A percentile compares a stretch with the other conserved stretches of the same genome.
Conservation (phyloP, 2,888 invertebrate species). For the Hymenopus coronatus region DNA sequence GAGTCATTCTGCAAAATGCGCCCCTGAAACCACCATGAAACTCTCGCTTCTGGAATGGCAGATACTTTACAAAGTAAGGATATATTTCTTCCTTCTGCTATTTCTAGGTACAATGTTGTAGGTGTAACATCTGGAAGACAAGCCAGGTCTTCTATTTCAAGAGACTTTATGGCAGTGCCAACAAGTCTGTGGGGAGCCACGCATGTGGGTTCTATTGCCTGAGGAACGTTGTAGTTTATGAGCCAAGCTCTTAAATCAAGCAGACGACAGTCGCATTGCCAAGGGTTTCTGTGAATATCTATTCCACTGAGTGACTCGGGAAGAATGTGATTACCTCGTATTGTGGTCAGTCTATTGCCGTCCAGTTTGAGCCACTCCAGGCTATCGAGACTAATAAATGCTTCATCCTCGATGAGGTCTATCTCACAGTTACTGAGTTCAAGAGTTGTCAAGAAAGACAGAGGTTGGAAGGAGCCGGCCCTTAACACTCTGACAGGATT, state of each 20-base stretch:
- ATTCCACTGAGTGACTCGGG: conserved; percentile 77
- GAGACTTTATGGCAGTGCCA: conserved; percentile 63
- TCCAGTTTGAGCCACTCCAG: conserved; percentile 83
- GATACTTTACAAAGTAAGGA: conserved; percentile 77
- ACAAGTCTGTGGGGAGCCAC: conserved; percentile 65
- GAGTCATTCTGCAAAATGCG: conserved; percentile 73
- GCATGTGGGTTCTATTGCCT: conserved; percentile 75
- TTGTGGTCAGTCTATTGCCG: conserved; percentile 72
- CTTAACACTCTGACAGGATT: conserved; percentile 77
- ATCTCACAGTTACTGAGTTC: conserved; percentile 81
- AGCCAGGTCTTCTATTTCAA: conserved; percentile 70
- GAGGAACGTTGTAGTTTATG: conserved; percentile 70
- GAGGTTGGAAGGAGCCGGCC: conserved; percentile 68
- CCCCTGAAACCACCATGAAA: conserved; percentile 70
- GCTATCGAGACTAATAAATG: conserved; percentile 76
- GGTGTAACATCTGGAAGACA: conserved; percentile 78
- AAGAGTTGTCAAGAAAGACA: conserved; percentile 72
- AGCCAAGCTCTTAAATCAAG: conserved; percentile 77
- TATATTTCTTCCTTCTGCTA: conserved; percentile 76
- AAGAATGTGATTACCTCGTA: conserved; percentile 67
- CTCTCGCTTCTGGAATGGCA: conserved; percentile 76
- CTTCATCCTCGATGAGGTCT: conserved; percentile 70
- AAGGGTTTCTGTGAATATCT: conserved; percentile 80
- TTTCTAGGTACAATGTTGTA: conserved; percentile 71
- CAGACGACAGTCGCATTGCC: conserved; percentile 84